Percentiles rank a stretch among this genome's conserved stretches.
Conservation (phyloP, 2,113 vertebrate species). For the Gobio gobio region DNA sequence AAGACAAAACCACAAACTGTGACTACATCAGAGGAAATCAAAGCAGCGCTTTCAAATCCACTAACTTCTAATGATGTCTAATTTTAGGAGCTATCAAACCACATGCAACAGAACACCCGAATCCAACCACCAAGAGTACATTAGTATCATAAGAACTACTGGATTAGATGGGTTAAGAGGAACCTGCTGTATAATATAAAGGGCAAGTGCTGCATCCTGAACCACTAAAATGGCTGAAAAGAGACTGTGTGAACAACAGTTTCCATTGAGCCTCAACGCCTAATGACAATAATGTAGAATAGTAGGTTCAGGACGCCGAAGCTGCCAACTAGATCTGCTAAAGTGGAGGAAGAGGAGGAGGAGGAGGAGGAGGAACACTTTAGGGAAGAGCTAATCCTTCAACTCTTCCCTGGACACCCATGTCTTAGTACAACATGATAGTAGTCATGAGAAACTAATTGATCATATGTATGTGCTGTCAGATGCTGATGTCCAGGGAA, state of each 20-base stretch:
- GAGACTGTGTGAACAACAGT: background rate
- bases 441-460: background rate
- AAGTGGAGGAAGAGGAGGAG: slow-evolving; percentile 10
- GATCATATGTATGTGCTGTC: background rate
- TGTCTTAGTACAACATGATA: background rate
- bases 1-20: slow-evolving; percentile 37
- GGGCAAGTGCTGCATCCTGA: slow-evolving; percentile 45
- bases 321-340: background rate
- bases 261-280: background rate
- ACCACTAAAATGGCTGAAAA: slow-evolving; percentile 25
- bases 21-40: slow-evolving; percentile 42
- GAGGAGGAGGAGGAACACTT: slow-evolving; percentile 15
- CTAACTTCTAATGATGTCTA: slow-evolving; percentile 17
- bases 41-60: slow-evolving; percentile 2
- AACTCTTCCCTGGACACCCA: slow-evolving; percentile 55
- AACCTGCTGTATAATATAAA: slow-evolving; percentile 28
- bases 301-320: slow-evolving; percentile 43
- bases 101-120: slow-evolving; percentile 47
- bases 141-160: slow-evolving; percentile 56
- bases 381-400: slow-evolving; percentile 14
- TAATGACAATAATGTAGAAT: background rate
- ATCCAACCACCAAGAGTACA: slow-evolving; percentile 51
- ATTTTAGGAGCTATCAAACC: slow-evolving; percentile 3
- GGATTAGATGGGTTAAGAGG: slow-evolving; percentile 44
- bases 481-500: slow-evolving; percentile 60